phyloP scores from a whole-genome alignment of 2,888 invertebrate genomes.

The Amphipyra berbera region DNA sequence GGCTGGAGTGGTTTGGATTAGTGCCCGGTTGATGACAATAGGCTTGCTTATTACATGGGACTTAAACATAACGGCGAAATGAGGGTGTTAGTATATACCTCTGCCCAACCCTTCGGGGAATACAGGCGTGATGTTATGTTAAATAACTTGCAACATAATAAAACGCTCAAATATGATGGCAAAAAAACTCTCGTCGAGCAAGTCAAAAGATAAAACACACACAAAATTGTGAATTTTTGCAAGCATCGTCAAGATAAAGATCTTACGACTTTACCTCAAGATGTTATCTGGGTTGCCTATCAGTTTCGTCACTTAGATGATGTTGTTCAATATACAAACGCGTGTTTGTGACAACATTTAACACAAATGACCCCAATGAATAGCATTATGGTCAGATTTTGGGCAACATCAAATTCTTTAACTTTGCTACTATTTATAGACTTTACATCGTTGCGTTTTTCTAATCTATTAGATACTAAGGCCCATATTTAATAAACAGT shows the following conservation, averaged over 20 bases:
- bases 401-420: constrained; percentile 18
- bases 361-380: constrained; percentile 26
- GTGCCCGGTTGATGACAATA: no score
- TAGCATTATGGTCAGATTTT: constrained; percentile 16
- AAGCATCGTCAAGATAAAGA: constrained; percentile 28
- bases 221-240: constrained; percentile 7
- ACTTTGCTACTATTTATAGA: constrained; percentile 4
- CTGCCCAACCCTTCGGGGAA: no score
- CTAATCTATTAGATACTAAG: not conserved
- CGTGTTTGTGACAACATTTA: constrained; percentile 26
- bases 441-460: no score
- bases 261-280: constrained; percentile 22
- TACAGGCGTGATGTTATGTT: no score
- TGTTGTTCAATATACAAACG: constrained; percentile 33
- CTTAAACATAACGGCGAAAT: no score
- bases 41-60: no score
- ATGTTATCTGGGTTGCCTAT: constrained; percentile 40
- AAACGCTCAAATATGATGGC: not conserved
- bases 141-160: no score
- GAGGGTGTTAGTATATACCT: no score
- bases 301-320: constrained; percentile 26
- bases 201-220: not conserved
- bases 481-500: no score
- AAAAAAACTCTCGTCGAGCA: not conserved
- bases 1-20: no score